These are phyloP conservation scores for Tetramorium alpestre DNA, from an alignment of 1,140 invertebrate genomes.

Conservation along the genomic window DNA sequence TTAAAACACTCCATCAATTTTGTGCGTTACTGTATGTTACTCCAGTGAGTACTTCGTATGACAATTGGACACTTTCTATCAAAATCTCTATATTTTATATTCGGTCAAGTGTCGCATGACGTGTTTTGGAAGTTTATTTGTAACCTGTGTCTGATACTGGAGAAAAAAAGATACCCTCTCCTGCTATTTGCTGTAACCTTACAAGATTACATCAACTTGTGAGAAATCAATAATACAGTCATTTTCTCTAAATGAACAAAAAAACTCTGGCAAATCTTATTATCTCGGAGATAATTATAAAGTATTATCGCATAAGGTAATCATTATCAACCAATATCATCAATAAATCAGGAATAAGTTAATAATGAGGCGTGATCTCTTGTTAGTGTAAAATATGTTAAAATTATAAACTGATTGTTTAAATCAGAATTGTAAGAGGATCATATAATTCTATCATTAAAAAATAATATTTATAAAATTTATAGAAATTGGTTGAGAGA, in stretches of 20 bases:
- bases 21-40: background rate
- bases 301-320: background rate
- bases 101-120: background rate
- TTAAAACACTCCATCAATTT: background rate
- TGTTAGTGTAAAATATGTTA: background rate
- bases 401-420: background rate
- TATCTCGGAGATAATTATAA: background rate
- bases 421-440: background rate
- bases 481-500: background rate
- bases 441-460: background rate
- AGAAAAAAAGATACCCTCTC: conserved; percentile 12
- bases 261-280: background rate
- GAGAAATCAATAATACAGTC: too few species aligned
- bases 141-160: background rate
- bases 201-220: background rate
- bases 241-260: background rate
- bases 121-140: conserved; percentile 22
- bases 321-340: background rate
- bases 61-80: background rate
- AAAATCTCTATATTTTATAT: background rate
- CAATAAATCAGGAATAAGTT: background rate
- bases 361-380: background rate
- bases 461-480: background rate
- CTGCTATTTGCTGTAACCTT: background rate
- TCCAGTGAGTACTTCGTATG: background rate